Base-by-base conservation (phyloP, 2,888 invertebrate species). In the Blera fallax region DNA sequence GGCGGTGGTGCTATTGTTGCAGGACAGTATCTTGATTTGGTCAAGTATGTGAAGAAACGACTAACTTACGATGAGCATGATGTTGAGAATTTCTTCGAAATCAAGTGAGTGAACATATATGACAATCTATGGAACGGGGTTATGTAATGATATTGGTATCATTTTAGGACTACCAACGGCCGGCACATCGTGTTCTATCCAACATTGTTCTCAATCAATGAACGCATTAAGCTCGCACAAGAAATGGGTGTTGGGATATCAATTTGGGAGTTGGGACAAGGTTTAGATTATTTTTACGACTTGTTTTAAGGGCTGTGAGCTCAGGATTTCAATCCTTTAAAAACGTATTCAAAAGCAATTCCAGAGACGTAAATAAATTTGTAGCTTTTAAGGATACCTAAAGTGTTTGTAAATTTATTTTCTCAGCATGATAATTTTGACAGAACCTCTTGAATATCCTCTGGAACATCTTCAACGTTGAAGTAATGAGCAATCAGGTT, bases 251-350 rank as follows among this genome's bases (percentile, higher is more conserved):
- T 96, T 2, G 98, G 98, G 0, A 93, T 98, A 52, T 96, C 98
- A 0, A 95, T 99, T 89, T 98, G 98, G 98, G 98, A 99, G 91
- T 92, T 98, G n/a, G 98, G 98, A 0, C 98, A 99, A 92, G 98
- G 98, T 21, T 93, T 98, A 16, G 96, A 98, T 92, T 98, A 97
- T 91, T 98, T 98, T 92, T 98, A 98, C 91, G 98, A 98, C 93
- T 93, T 97, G 83, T 93, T 97, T 87, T 97, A 93, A 64, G 14
- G n/a, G n/a, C 50, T 16, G 8, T 14, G 8, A 11, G 8, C 18
- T 40, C n/a, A 7, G 11, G 14, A 40, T 24, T 43, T 52, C 16
- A 11, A 37, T 40, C 24, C 14, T 27, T 29, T 34, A 5, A 29
- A 21, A 16, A 50, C 16, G 62, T 43, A 32, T 50, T 58, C 21